Evolutionary conservation across 2,113 vertebrate species (phyloP), one percentile per base, ranked within the genome.

Genomic region (Alaudala cheleensis): DNA sequence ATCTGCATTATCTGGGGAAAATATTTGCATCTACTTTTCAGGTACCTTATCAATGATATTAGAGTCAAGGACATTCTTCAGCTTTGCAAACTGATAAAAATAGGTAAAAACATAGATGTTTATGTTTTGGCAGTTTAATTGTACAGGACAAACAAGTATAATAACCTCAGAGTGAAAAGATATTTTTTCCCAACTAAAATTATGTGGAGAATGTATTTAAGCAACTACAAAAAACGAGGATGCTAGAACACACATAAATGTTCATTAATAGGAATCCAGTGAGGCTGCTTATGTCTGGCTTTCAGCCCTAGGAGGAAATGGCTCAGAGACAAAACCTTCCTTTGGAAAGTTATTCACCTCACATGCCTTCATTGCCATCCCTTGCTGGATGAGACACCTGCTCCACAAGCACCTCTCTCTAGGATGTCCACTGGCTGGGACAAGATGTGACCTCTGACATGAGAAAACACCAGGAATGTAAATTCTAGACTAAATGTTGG

Each of bases 381-480:
- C 60, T 7, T 22, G 7, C 61, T 71, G 53, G 20, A 67, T 4
- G 3, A 74, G 50, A 19, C 16, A 37, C 6, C 4, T 0, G 0
- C 57, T 76, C 21, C 42, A 57, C 29, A 76, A 70, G n/a, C 8
- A 61, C 31, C 5, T 62, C 28, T 49, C 60, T 56, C 31, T 12
- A 45, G 16, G n/a, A 21, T 49, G 24, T 24, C 44, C 53, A 33
- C 47, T 47, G 44, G 21, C 24, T 62, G 22, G 58, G 42, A 76
- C 28, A 76, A 80, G 19, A 56, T 64, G 44, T 1, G 3, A 73
- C 50, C 14, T 44, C 37, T 37, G 18, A 51, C 39, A 33, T 1
- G 2, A 9, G 12, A 33, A 39, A 56, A 37, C 22, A 51, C 7
- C 18, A 44, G 45, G 26, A 69, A 44, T 1, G 10, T 37, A 39